phyloP scores from a whole-genome alignment of 1,140 invertebrate species.

The Chrysomallon squamiferum region DNA sequence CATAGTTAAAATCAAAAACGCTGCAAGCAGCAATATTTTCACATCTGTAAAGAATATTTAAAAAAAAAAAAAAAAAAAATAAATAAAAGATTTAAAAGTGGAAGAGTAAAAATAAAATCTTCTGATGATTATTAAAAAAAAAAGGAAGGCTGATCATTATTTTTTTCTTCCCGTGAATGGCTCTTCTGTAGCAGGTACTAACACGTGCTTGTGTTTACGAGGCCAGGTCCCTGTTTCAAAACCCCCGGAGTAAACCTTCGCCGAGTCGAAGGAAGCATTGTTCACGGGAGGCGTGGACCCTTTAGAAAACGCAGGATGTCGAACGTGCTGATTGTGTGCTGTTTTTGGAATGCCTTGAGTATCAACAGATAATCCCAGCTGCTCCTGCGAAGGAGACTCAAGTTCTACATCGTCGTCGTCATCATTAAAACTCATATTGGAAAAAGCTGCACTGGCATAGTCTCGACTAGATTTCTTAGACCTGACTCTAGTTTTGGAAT shows the following conservation, averaged over 20 bases:
- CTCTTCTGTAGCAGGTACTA: slow-evolving; percentile 20
- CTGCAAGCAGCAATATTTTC: neutral
- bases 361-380: neutral
- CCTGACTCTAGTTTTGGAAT: slow-evolving; percentile 28
- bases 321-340: slow-evolving; percentile 27
- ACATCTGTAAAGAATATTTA: neutral
- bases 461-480: slow-evolving; percentile 32
- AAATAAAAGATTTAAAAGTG: too few relatives aligned
- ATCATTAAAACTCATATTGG: slow-evolving; percentile 60
- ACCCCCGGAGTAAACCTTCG: slow-evolving; percentile 33
- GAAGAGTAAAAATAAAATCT: too few relatives aligned
- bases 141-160: too few relatives aligned
- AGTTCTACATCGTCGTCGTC: slow-evolving; percentile 42
- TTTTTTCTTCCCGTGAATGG: slow-evolving; percentile 30
- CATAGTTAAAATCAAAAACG: neutral
- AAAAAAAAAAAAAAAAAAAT: slow-evolving; percentile 7
- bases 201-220: slow-evolving; percentile 38
- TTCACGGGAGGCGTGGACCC: slow-evolving; percentile 28
- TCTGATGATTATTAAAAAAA: too few relatives aligned
- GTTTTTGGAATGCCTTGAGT: slow-evolving; percentile 10
- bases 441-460: slow-evolving; percentile 46
- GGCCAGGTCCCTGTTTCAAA: slow-evolving; percentile 57
- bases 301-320: slow-evolving; percentile 31
- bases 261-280: slow-evolving; percentile 33
- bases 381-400: slow-evolving; percentile 6